Evolutionary conservation across 2,113 vertebrate genomes (phyloP).

Genomic region (Antennarius striatus): DNA sequence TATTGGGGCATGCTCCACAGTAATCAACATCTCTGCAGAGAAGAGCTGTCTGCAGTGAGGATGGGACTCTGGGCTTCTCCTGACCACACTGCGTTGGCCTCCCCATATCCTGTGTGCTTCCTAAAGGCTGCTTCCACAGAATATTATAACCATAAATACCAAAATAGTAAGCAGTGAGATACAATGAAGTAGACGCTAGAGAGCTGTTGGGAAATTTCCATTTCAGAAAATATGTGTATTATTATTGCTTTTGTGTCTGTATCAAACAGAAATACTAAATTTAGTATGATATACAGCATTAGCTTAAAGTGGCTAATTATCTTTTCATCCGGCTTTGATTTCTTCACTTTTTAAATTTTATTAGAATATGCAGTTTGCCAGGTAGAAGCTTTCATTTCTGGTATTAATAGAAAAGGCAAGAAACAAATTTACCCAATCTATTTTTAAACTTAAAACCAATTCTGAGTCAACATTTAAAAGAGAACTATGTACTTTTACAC

Average conservation of each 20-base stretch:
- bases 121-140: constrained; percentile 9
- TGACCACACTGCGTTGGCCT: constrained; percentile 20
- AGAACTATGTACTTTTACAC: not conserved
- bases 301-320: not conserved
- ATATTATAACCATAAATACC: constrained; percentile 27
- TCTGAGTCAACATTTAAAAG: not conserved
- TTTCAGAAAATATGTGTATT: constrained; percentile 19
- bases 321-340: not conserved
- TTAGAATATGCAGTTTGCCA: not conserved
- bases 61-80: constrained; percentile 37
- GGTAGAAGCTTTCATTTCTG: not conserved
- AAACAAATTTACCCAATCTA: too few relatives aligned
- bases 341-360: constrained; percentile 6
- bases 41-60: constrained; percentile 47
- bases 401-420: not conserved
- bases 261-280: not conserved
- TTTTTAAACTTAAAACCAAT: not conserved
- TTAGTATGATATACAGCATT: constrained; percentile 9
- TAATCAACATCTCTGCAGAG: constrained; percentile 70
- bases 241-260: constrained; percentile 11
- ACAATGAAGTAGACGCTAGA: constrained; percentile 24
- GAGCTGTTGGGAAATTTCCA: constrained; percentile 42
- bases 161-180: constrained; percentile 12
- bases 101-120: constrained; percentile 19
- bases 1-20: constrained; percentile 63